These are phyloP conservation scores for Chloroceryle amazona DNA, from an alignment of 2,797 vertebrate species.

Conservation along the genomic window DNA sequence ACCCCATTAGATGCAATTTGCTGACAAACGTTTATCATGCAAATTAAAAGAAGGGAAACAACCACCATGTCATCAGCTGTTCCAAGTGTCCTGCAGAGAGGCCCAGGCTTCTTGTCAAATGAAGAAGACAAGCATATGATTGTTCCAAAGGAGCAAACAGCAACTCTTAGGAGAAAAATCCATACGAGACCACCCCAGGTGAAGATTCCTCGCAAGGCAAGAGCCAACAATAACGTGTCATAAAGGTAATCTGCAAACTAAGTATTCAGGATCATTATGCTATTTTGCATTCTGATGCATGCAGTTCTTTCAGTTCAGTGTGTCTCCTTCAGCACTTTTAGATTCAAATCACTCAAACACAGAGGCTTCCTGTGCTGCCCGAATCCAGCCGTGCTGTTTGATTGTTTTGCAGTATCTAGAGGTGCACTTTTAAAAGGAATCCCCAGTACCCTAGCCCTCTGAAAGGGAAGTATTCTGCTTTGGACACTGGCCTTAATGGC, in stretches of 20 bases:
- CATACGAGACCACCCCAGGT: slow-evolving; percentile 83
- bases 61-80: slow-evolving; percentile 85
- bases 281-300: not conserved
- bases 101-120: slow-evolving; percentile 72
- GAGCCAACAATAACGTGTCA: slow-evolving; percentile 81
- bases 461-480: not conserved
- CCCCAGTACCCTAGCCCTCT: not conserved
- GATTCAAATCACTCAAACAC: not conserved
- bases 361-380: not conserved
- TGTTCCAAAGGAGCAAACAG: slow-evolving; percentile 84
- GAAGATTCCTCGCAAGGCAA: slow-evolving; percentile 79
- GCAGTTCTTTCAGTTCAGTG: not conserved
- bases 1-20: slow-evolving; percentile 80
- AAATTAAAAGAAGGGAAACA: slow-evolving; percentile 86
- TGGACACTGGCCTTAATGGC: not conserved
- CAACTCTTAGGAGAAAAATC: slow-evolving; percentile 86
- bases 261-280: not conserved
- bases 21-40: slow-evolving; percentile 86
- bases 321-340: not conserved
- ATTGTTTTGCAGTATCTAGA: not conserved
- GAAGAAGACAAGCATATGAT: slow-evolving; percentile 80
- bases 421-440: not conserved
- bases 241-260: slow-evolving; percentile 88
- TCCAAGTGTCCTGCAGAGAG: slow-evolving; percentile 82
- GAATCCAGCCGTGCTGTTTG: not conserved